These are phyloP conservation scores for Sminthurinus aureus DNA, from an alignment of 2,888 invertebrate species.

Conservation along the genomic window DNA sequence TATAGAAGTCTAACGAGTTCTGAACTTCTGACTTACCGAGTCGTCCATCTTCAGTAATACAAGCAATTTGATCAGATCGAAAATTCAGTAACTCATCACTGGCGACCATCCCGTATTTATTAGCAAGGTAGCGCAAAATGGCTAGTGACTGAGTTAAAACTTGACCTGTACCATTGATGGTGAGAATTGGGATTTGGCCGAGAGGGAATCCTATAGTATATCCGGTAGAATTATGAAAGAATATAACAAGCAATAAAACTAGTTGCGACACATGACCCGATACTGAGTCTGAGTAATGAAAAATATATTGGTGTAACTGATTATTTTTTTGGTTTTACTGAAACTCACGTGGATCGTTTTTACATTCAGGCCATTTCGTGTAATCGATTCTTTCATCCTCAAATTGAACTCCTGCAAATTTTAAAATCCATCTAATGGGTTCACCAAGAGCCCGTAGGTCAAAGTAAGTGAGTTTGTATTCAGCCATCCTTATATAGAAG, in stretches of 20 bases:
- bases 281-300: too few species aligned
- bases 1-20: background rate
- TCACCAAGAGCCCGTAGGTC: slow-evolving; percentile 30
- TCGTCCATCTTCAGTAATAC: slow-evolving; percentile 57
- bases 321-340: too few species aligned
- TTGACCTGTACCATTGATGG: slow-evolving; percentile 70
- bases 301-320: too few species aligned
- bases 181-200: slow-evolving; percentile 66
- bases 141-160: slow-evolving; percentile 68
- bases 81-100: slow-evolving; percentile 68
- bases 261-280: too few species aligned
- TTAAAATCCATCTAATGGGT: slow-evolving; percentile 34
- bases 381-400: slow-evolving; percentile 26
- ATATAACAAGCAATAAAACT: too few species aligned
- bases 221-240: too few species aligned
- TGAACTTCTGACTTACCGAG: slow-evolving; percentile 63
- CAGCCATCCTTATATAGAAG: too few species aligned
- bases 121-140: slow-evolving; percentile 68
- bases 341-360: background rate
- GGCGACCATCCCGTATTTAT: slow-evolving; percentile 67
- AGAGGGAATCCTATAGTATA: slow-evolving; percentile 45
- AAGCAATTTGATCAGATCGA: slow-evolving; percentile 69
- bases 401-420: slow-evolving; percentile 18
- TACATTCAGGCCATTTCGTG: slow-evolving; percentile 10
- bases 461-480: slow-evolving; percentile 33